Base-by-base conservation (phyloP, 2,888 invertebrate genomes). In the Malachius bipustulatus region DNA sequence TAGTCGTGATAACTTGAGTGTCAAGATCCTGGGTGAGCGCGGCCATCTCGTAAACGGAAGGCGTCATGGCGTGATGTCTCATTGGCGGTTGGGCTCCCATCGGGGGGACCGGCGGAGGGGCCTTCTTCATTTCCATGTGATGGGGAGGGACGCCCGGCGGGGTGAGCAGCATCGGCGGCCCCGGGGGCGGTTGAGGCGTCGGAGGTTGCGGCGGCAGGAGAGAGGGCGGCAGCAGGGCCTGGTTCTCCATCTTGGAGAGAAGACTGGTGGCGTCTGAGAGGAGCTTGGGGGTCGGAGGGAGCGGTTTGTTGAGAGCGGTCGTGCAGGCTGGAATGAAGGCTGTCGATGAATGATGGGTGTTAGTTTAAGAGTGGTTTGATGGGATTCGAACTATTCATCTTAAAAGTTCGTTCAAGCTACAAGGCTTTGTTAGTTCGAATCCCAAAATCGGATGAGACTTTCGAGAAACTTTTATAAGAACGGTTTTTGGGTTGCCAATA, bases 21-120 rank as follows among this genome's bases (percentile, higher is more conserved):
- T 97, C 96, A 43, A 97, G 72, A 60, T 94, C 94, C 52, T 90
- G 90, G 6, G 94, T 94, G 28, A 94, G 71, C 3, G 94, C 94
- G 1, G 94, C 93, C 84, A 94, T 90, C 64, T 96, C 94, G 62
- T 94, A 91, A 10, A 94, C 93, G 50, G 90, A 91, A n/a, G 90
- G 89, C 26, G 89, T 85, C 33, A 80, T 72, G 31, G 75, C 69
- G 51, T 77, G 78, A 19, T 19, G 24, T 19, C n/a, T n/a, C n/a
- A n/a, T n/a, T n/a, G n/a, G n/a, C n/a, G 79, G 82, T 12, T 81
- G 82, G 49, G 79, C 70, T 4, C 82, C 82, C 0, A 82, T 78
- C 4, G 83, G 82, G 2, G 82, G 82, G 2, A 83, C 60, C 47
- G 83, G 66, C 68, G 83, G 73, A 4, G 77, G 73, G 14, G 74